Evolutionary conservation across 2,113 vertebrate genomes (phyloP).

Genomic region (Chaenocephalus aceratus): DNA sequence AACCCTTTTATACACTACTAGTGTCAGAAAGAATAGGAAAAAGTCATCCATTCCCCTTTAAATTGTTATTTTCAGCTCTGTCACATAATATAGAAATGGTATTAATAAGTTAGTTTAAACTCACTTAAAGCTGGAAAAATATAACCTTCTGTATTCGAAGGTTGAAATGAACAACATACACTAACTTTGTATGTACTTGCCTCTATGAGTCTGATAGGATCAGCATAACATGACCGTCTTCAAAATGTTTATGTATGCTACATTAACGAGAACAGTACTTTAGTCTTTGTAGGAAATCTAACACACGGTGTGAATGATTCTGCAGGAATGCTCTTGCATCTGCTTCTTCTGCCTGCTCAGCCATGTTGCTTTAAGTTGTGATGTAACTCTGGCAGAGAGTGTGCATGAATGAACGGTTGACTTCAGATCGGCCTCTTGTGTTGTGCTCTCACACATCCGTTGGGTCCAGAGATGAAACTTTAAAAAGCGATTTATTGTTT

Average conservation of each 20-base stretch:
- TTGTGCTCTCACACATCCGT: not conserved
- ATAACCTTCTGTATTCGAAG: not conserved
- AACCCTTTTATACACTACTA: not conserved
- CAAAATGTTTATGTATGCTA: not conserved
- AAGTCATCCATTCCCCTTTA: not conserved
- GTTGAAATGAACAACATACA: not conserved
- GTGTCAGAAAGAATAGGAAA: not conserved
- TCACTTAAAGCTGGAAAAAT: not conserved
- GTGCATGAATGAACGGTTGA: constrained; percentile 24
- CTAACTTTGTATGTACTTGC: not conserved
- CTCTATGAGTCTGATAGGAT: not conserved
- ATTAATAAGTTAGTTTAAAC: not conserved
- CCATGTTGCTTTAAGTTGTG: constrained; percentile 50
- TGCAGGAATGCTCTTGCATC: constrained; percentile 32
- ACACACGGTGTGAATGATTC: constrained; percentile 39
- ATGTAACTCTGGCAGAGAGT: constrained; percentile 64
- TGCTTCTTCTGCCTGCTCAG: constrained; percentile 33
- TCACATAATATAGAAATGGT: not conserved
- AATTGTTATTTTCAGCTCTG: not conserved
- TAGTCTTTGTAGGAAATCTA: not conserved
- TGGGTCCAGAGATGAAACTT: not conserved
- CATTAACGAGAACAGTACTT: not conserved
- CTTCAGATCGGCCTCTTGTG: not conserved
- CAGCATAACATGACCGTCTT: not conserved
- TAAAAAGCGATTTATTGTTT: not conserved